A percentile compares a stretch with the other conserved stretches of the same genome.
phyloP scores from a whole-genome alignment of 2,113 vertebrate species.

The Phalacrocorax brasilianus region DNA sequence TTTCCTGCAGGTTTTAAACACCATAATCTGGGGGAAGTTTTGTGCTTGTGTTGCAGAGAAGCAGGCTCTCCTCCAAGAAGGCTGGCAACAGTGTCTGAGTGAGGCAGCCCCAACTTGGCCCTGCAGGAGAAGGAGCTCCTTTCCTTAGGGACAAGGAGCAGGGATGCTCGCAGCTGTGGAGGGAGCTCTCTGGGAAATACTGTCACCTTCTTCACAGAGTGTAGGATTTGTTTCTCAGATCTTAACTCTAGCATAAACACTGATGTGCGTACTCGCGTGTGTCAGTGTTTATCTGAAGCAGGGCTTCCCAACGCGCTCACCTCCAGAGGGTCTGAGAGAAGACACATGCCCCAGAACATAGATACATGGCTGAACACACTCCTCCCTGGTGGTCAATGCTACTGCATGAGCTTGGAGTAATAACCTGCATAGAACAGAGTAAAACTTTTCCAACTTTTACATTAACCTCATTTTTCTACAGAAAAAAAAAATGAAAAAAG shows the following conservation, averaged over 20 bases:
- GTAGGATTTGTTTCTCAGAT: background rate
- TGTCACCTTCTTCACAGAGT: background rate
- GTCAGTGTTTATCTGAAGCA: background rate
- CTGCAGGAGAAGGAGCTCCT: background rate
- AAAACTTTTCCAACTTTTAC: background rate
- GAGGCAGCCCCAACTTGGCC: background rate
- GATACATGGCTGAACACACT: background rate
- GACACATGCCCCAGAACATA: background rate
- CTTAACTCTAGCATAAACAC: background rate
- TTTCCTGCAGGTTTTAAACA: background rate
- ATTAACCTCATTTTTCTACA: background rate
- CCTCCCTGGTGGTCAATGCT: background rate
- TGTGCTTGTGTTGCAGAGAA: background rate
- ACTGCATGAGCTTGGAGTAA: background rate
- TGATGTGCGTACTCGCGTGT: background rate
- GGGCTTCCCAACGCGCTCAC: background rate
- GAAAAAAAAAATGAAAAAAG: background rate
- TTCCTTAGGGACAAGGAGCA: background rate
- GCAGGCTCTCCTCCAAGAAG: background rate
- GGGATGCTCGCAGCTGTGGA: background rate
- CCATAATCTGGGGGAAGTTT: background rate
- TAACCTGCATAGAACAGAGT: background rate
- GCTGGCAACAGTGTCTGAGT: background rate
- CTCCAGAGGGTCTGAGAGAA: background rate
- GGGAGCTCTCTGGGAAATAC: background rate